These are phyloP conservation scores for Notolabrus celidotus DNA, from an alignment of 2,797 vertebrate species.

Conservation along the genomic window DNA sequence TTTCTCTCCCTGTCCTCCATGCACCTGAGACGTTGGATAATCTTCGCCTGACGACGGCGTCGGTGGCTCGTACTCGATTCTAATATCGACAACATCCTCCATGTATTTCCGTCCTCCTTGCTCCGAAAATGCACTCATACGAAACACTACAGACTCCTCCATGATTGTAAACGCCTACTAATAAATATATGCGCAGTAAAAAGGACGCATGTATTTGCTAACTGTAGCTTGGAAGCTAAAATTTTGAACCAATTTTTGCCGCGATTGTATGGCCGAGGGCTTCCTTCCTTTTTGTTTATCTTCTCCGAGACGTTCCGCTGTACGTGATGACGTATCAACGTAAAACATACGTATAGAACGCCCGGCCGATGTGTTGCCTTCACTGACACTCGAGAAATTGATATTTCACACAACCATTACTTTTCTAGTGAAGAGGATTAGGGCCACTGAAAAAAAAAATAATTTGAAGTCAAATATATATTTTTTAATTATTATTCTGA, in stretches of 20 bases:
- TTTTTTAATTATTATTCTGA: too few relatives aligned
- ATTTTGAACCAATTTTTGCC: conserved; percentile 82
- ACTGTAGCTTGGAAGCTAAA: conserved; percentile 39
- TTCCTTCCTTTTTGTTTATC: conserved; percentile 86
- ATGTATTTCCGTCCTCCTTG: conserved; percentile 97
- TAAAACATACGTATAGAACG: conserved; percentile 25
- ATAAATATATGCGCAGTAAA: conserved; percentile 25
- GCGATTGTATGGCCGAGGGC: conserved; percentile 74
- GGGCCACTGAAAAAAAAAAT: too few relatives aligned
- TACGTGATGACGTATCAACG: conserved; percentile 73
- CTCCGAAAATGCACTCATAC: conserved; percentile 93
- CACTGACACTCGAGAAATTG: background rate
- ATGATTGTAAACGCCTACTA: conserved; percentile 70
- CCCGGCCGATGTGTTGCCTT: conserved; percentile 15
- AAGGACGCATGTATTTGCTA: conserved; percentile 51
- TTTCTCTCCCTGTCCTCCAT: conserved; percentile 57
- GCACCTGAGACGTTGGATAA: conserved; percentile 69
- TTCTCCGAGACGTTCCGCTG: conserved; percentile 63
- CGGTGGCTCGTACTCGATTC: conserved; percentile 92
- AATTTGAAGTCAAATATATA: too few relatives aligned
- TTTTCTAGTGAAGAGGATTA: background rate
- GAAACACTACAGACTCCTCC: conserved; percentile 88
- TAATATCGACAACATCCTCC: conserved; percentile 95
- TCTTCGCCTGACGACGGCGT: conserved; percentile 72
- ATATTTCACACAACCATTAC: accelerated